phyloP scores from a whole-genome alignment of 2,113 vertebrate species.

The Halcyon malimbica region DNA sequence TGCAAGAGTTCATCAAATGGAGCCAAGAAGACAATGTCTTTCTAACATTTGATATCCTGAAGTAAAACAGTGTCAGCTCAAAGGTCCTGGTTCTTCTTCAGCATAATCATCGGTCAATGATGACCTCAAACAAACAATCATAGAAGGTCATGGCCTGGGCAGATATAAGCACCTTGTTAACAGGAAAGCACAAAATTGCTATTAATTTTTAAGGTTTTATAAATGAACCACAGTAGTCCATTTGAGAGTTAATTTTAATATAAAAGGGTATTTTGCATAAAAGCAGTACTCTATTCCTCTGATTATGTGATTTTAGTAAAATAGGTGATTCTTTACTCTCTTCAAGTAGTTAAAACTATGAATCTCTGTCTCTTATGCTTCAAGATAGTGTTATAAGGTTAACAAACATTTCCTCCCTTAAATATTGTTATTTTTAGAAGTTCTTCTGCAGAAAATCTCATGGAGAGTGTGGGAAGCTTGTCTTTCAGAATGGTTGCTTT shows the following conservation, averaged over 20 bases:
- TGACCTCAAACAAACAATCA: not conserved
- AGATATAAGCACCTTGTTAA: not conserved
- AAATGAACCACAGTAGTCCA: not conserved
- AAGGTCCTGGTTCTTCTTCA: not conserved
- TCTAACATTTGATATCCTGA: not conserved
- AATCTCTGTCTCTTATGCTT: not conserved
- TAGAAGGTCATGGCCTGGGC: not conserved
- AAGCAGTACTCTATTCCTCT: not conserved
- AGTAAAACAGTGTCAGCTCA: not conserved
- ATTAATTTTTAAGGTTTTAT: not conserved
- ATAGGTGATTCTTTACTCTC: not conserved
- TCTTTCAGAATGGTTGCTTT: not conserved
- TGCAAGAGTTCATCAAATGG: conserved; percentile 15
- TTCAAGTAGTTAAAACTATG: not conserved
- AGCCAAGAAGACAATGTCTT: not conserved
- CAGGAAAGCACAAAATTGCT: not conserved
- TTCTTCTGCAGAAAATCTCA: not conserved
- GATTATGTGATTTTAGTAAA: not conserved
- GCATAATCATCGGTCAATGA: not conserved
- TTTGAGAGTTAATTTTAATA: not conserved
- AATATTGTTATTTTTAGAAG: not conserved
- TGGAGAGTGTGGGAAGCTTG: not conserved
- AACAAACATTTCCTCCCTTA: not conserved
- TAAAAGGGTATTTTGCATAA: not conserved
- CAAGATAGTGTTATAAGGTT: not conserved